Conservation (phyloP, 2,888 invertebrate species). For the Mesochorus sp. region DNA sequence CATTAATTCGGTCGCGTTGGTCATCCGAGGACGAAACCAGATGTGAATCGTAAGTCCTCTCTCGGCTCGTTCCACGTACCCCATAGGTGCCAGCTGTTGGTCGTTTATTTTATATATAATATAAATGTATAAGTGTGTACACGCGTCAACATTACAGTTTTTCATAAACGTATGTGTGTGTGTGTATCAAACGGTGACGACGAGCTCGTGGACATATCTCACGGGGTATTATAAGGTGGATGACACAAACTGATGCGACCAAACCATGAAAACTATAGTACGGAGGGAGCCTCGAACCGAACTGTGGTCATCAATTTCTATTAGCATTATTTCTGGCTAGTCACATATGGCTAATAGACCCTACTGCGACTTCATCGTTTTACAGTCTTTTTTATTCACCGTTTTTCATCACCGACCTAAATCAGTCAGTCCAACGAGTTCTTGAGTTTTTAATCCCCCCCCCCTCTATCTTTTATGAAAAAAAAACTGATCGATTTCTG, state of each 20-base stretch:
- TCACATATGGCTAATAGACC: constrained; percentile 76
- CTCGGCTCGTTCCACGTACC: constrained; percentile 50
- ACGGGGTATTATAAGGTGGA: constrained; percentile 65
- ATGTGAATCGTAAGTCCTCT: constrained; percentile 72
- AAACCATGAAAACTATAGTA: constrained; percentile 25
- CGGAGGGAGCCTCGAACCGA: constrained; percentile 64
- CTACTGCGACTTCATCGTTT: constrained; percentile 63
- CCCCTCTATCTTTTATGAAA: background rate
- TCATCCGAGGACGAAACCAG: constrained; percentile 61
- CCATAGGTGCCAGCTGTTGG: constrained; percentile 70
- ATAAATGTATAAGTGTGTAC: constrained; percentile 48
- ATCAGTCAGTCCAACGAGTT: constrained; percentile 51
- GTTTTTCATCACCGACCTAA: constrained; percentile 21
- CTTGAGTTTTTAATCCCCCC: too few relatives aligned
- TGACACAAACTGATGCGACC: constrained; percentile 75
- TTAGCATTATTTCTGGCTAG: constrained; percentile 79
- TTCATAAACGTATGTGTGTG: background rate
- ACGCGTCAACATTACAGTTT: background rate
- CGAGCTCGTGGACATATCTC: constrained; percentile 55
- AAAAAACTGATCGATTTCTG: too few relatives aligned
- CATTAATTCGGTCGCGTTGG: constrained; percentile 23
- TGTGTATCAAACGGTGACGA: constrained; percentile 60
- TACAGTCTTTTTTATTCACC: constrained; percentile 33
- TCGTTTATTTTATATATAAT: constrained; percentile 20
- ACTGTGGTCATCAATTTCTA: constrained; percentile 78